phyloP scores from a whole-genome alignment of 2,113 vertebrate species.

The Fulica atra region DNA sequence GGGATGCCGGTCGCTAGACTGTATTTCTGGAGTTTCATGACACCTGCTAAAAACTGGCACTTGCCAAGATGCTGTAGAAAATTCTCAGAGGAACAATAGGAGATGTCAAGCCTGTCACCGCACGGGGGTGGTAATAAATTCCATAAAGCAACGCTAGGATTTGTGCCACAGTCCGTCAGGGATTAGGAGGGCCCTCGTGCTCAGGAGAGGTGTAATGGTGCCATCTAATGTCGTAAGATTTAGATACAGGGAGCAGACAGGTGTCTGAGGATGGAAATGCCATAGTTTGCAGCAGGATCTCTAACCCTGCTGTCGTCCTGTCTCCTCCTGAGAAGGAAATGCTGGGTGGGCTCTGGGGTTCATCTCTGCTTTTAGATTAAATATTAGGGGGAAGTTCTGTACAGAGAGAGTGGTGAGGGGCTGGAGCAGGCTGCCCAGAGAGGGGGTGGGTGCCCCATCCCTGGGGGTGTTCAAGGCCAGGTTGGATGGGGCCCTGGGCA shows the following conservation, averaged over 20 bases:
- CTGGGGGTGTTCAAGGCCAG: too few species aligned
- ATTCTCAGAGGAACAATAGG: neutral
- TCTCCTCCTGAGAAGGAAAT: neutral
- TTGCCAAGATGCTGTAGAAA: neutral
- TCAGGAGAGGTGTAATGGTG: neutral
- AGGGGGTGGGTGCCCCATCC: too few species aligned
- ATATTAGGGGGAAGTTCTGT: too few species aligned
- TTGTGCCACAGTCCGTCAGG: neutral
- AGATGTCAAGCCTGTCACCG: slow-evolving; percentile 28
- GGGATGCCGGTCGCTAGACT: neutral
- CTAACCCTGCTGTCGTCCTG: neutral
- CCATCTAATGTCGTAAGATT: neutral
- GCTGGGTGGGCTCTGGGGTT: neutral
- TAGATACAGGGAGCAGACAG: neutral
- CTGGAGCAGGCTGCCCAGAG: too few species aligned
- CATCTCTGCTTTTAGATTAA: too few species aligned
- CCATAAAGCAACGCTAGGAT: neutral
- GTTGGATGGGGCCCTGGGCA: too few species aligned
- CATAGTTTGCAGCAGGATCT: neutral
- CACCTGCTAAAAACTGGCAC: neutral
- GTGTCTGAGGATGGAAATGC: too few species aligned
- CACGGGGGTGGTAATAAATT: neutral
- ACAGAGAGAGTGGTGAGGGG: too few species aligned
- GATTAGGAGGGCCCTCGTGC: neutral
- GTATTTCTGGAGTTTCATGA: neutral